These are phyloP conservation scores for Mesodorylaimus sp. DNA, from an alignment of 2,888 invertebrate genomes.

Conservation along the genomic window DNA sequence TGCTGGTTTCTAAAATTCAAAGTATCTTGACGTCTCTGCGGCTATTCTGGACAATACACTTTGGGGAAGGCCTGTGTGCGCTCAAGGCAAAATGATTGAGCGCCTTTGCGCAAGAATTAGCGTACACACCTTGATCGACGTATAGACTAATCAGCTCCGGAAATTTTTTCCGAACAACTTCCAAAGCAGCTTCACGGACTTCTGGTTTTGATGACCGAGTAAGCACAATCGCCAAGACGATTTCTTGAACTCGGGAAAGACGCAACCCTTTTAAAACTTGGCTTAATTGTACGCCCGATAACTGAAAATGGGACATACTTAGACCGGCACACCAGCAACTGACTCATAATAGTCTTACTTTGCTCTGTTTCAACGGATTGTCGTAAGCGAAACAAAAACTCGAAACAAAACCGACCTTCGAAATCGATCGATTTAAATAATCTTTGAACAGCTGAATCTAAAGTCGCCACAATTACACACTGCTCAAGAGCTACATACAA, in stretches of 20 bases:
- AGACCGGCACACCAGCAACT: not conserved
- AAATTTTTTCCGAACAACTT: slow-evolving; percentile 59
- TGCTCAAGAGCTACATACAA: not conserved
- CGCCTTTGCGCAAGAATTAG: too few relatives aligned
- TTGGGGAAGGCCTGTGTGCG: too few relatives aligned
- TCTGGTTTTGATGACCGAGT: slow-evolving; percentile 60
- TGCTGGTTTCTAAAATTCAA: slow-evolving; percentile 10
- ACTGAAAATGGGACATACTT: not conserved
- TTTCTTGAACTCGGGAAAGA: slow-evolving; percentile 59
- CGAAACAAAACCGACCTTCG: slow-evolving; percentile 67
- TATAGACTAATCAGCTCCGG: slow-evolving; percentile 68
- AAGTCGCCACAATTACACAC: slow-evolving; percentile 15
- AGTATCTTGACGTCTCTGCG: not conserved
- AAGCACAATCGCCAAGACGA: slow-evolving; percentile 66
- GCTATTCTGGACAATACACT: not conserved
- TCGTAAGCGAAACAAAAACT: slow-evolving; percentile 73
- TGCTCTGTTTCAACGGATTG: slow-evolving; percentile 54
- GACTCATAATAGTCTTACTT: slow-evolving; percentile 37
- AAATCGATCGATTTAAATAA: slow-evolving; percentile 56
- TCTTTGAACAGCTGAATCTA: slow-evolving; percentile 57
- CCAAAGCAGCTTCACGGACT: slow-evolving; percentile 50
- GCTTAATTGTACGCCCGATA: slow-evolving; percentile 38
- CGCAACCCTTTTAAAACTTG: slow-evolving; percentile 54
- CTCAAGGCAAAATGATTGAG: too few relatives aligned
- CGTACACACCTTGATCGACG: slow-evolving; percentile 53